Percentiles rank a stretch among this genome's conserved stretches.
phyloP scores from a whole-genome alignment of 1,140 invertebrate genomes.

The Sycobia sp. region DNA sequence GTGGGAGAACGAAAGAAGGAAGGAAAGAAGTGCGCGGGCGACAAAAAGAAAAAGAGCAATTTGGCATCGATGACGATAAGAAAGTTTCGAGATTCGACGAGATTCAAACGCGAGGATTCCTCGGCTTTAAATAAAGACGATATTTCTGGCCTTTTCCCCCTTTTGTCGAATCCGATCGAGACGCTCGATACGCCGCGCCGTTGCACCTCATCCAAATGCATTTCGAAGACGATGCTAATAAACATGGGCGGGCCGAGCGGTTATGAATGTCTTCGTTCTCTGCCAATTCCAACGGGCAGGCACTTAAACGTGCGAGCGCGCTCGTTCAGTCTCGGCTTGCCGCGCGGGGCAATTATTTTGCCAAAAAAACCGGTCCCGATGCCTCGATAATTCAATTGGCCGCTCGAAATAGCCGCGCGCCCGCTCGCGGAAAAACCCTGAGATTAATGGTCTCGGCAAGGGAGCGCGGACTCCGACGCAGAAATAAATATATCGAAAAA shows the following conservation, averaged over 20 bases:
- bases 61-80: no score
- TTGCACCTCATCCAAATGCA: no score
- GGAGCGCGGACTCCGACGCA: background rate
- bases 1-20: background rate
- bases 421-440: background rate
- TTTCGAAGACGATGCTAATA: slow-evolving; percentile 7
- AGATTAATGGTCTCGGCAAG: slow-evolving; percentile 19
- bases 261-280: slow-evolving; percentile 1
- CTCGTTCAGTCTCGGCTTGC: background rate
- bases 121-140: no score
- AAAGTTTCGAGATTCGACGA: no score
- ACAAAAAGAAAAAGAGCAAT: slow-evolving; percentile 6
- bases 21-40: background rate
- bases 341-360: slow-evolving; percentile 10
- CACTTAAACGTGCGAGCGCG: background rate
- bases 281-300: slow-evolving; percentile 14
- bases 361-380: slow-evolving; percentile 24
- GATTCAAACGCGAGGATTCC: background rate
- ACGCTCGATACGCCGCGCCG: no score
- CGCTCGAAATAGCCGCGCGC: slow-evolving; percentile 4
- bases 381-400: slow-evolving; percentile 22
- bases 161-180: no score
- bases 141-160: no score
- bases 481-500: slow-evolving; percentile 4
- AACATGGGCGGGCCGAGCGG: background rate